Conservation (phyloP, 1,140 invertebrate species). For the Pseudoatta argentina region DNA sequence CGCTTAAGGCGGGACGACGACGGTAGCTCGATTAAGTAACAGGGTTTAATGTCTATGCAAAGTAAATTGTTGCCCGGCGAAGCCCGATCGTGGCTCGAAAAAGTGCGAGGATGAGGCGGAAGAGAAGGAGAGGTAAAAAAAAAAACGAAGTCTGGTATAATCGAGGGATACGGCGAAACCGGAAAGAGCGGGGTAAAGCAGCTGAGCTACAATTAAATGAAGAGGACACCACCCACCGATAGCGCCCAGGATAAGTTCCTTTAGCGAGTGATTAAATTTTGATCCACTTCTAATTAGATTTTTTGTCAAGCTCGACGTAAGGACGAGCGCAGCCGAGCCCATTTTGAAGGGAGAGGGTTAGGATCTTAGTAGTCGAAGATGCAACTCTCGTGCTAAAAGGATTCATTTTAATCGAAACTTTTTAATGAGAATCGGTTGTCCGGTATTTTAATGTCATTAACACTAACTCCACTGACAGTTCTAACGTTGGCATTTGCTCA, state of each 20-base stretch:
- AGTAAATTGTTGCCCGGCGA: constrained; percentile 72
- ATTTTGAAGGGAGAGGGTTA: constrained; percentile 49
- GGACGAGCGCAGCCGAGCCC: constrained; percentile 56
- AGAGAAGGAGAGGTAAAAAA: not conserved
- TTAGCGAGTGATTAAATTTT: constrained; percentile 83
- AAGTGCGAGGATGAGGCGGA: constrained; percentile 24
- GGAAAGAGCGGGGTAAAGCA: constrained; percentile 52
- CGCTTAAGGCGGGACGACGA: constrained; percentile 49
- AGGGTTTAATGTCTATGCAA: constrained; percentile 76
- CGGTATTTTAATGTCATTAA: constrained; percentile 81
- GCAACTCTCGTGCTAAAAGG: constrained; percentile 72
- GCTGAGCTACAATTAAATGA: constrained; percentile 79
- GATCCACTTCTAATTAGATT: constrained; percentile 84
- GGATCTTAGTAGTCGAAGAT: constrained; percentile 21
- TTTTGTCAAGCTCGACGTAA: constrained; percentile 75
- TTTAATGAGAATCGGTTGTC: constrained; percentile 81
- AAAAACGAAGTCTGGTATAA: constrained; percentile 54
- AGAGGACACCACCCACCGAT: constrained; percentile 79
- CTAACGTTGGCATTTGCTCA: constrained; percentile 2
- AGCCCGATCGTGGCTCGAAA: constrained; percentile 61
- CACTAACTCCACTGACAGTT: constrained; percentile 29
- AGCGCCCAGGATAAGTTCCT: constrained; percentile 78
- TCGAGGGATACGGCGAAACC: constrained; percentile 46
- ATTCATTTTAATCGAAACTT: constrained; percentile 83
- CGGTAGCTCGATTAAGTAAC: constrained; percentile 74